Evolutionary conservation across 2,797 vertebrate species (phyloP).

Genomic region (Danio aesculapii): DNA sequence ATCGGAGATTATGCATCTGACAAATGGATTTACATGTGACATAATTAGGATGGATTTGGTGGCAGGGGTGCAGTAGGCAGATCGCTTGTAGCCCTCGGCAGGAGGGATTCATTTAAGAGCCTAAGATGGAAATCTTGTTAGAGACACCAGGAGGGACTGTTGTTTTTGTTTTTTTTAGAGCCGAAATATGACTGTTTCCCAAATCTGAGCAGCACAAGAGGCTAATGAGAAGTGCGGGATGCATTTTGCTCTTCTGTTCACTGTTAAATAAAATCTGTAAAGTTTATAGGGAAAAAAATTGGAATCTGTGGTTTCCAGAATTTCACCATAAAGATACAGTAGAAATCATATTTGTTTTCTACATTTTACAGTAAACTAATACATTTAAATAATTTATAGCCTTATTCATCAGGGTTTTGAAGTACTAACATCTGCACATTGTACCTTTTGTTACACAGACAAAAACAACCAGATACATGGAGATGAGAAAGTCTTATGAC

Average conservation of each 20-base stretch:
- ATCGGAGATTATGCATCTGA: conserved; percentile 57
- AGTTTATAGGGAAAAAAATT: too few relatives aligned
- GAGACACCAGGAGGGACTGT: conserved; percentile 25
- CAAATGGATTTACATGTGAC: conserved; percentile 61
- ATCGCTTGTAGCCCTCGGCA: conserved; percentile 40
- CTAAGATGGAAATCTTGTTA: conserved; percentile 57
- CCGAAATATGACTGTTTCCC: conserved; percentile 8
- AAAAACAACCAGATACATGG: too few relatives aligned
- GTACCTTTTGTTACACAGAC: too few relatives aligned
- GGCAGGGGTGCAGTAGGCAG: conserved; percentile 34
- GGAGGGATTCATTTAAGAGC: conserved; percentile 57
- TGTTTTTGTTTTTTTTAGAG: conserved; percentile 16
- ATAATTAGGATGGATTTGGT: conserved; percentile 62
- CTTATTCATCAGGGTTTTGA: too few relatives aligned
- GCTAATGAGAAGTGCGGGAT: conserved; percentile 18
- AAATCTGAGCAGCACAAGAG: conserved; percentile 5
- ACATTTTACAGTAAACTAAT: too few relatives aligned
- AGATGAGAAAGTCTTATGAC: too few relatives aligned
- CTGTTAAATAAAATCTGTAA: too few relatives aligned
- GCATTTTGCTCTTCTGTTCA: conserved; percentile 7
- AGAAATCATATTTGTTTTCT: too few relatives aligned
- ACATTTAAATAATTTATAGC: too few relatives aligned
- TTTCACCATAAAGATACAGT: too few relatives aligned
- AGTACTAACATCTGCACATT: too few relatives aligned
- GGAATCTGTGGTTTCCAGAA: too few relatives aligned